These are phyloP conservation scores for Pherbina coryleti DNA, from an alignment of 2,888 invertebrate species.

Conservation along the genomic window DNA sequence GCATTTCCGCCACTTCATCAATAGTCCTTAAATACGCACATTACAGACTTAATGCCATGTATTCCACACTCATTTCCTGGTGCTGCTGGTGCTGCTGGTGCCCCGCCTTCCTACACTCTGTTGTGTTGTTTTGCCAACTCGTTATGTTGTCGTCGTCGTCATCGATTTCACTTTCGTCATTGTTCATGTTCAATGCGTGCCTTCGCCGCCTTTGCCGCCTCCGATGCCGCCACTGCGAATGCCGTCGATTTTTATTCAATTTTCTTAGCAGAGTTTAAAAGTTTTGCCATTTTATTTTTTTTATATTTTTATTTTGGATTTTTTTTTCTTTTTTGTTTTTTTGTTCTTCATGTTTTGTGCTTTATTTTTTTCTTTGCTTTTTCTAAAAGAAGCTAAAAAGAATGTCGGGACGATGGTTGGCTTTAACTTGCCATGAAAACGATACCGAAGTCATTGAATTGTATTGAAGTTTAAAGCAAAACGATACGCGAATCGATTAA, in stretches of 20 bases:
- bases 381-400: background rate
- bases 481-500: conserved; percentile 20
- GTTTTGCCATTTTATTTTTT: background rate
- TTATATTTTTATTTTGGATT: too few relatives aligned
- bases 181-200: conserved; percentile 4
- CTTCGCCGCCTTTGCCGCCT: background rate
- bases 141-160: conserved; percentile 11
- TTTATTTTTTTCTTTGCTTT: background rate
- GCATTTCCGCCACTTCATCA: too few relatives aligned
- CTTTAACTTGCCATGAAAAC: background rate
- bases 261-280: conserved; percentile 27
- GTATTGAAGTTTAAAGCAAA: conserved; percentile 25
- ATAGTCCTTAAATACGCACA: too few relatives aligned
- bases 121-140: conserved; percentile 19
- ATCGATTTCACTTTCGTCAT: conserved; percentile 28
- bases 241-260: conserved; percentile 27
- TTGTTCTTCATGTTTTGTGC: too few relatives aligned
- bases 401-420: background rate
- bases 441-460: conserved; percentile 17
- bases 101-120: too few relatives aligned
- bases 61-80: too few relatives aligned
- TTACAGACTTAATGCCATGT: too few relatives aligned
- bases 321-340: too few relatives aligned
- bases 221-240: background rate
- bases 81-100: too few relatives aligned